Evolutionary conservation across 2,888 invertebrate genomes (phyloP).

Genomic region (Drosophila lutescens): DNA sequence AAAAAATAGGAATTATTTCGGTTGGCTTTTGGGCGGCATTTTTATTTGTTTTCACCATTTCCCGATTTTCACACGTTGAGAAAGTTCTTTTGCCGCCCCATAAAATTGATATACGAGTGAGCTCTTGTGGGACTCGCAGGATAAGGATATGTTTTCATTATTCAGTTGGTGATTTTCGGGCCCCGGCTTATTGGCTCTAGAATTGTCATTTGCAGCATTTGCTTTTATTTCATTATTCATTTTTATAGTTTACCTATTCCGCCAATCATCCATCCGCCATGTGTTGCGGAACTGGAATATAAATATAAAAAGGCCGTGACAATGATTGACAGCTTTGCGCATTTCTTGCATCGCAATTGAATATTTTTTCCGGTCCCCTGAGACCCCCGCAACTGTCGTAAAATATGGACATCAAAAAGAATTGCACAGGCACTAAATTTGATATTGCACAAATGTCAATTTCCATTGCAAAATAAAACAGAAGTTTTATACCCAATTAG

Average conservation of each 20-base stretch:
- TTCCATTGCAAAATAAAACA: conserved; percentile 2
- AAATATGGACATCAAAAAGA: conserved; percentile 29
- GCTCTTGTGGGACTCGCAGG: neutral
- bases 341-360: conserved; percentile 37
- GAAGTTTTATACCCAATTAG: conserved; percentile 30
- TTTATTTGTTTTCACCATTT: conserved; percentile 21
- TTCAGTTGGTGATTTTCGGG: neutral
- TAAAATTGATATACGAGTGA: conserved; percentile 26
- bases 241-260: conserved; percentile 3
- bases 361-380: conserved; percentile 18
- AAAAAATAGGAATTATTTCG: conserved; percentile 34
- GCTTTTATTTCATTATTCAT: conserved; percentile 31
- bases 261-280: conserved; percentile 32
- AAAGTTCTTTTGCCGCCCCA: conserved; percentile 18
- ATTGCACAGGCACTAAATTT: conserved; percentile 17
- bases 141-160: conserved; percentile 10
- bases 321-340: conserved; percentile 47
- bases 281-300: conserved; percentile 23
- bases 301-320: conserved; percentile 12
- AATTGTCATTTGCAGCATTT: conserved; percentile 25
- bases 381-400: conserved; percentile 13
- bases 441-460: conserved; percentile 11
- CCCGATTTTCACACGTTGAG: conserved; percentile 20
- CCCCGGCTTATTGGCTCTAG: neutral
- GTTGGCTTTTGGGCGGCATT: conserved; percentile 6